Percentiles rank a stretch among this genome's conserved stretches.
These are phyloP conservation scores for Neomonachus schauinslandi DNA, from an alignment of 2,113 vertebrate species.

Conservation along the genomic window DNA sequence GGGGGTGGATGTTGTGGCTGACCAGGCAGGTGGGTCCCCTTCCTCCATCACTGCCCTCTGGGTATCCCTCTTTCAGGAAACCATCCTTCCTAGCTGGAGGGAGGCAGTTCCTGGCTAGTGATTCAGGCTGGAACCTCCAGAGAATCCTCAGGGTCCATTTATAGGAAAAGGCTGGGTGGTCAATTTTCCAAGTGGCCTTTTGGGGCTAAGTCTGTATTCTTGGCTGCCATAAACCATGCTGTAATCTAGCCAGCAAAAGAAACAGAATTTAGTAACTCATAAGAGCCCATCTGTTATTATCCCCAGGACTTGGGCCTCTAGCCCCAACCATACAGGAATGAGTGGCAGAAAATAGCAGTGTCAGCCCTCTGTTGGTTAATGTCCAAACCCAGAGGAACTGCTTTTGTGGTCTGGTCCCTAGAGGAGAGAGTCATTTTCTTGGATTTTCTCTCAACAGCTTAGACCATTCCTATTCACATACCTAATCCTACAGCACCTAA, in stretches of 20 bases:
- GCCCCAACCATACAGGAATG: not conserved
- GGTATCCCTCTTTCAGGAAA: not conserved
- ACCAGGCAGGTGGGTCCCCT: not conserved
- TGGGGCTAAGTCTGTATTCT: not conserved
- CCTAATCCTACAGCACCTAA: not conserved
- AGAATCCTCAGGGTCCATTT: not conserved
- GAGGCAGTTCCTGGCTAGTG: not conserved
- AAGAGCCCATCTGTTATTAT: not conserved
- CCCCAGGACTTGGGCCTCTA: not conserved
- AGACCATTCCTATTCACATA: not conserved
- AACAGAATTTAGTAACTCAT: slow-evolving; percentile 5
- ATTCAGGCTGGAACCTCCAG: not conserved
- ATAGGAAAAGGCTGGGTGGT: slow-evolving; percentile 29
- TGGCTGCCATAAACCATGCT: not conserved
- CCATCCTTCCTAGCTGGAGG: not conserved
- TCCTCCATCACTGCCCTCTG: not conserved
- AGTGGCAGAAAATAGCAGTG: not conserved
- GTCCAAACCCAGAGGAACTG: not conserved
- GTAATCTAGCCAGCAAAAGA: not conserved
- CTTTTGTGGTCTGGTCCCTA: not conserved
- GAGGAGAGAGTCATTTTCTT: not conserved
- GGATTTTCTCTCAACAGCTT: not conserved
- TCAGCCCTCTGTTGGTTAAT: not conserved
- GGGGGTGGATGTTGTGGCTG: not conserved
- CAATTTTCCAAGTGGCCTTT: not conserved